A percentile compares a stretch with the other conserved stretches of the same genome.
Evolutionary conservation across 1,140 invertebrate genomes (phyloP).

Genomic region (Heliconius himera): DNA sequence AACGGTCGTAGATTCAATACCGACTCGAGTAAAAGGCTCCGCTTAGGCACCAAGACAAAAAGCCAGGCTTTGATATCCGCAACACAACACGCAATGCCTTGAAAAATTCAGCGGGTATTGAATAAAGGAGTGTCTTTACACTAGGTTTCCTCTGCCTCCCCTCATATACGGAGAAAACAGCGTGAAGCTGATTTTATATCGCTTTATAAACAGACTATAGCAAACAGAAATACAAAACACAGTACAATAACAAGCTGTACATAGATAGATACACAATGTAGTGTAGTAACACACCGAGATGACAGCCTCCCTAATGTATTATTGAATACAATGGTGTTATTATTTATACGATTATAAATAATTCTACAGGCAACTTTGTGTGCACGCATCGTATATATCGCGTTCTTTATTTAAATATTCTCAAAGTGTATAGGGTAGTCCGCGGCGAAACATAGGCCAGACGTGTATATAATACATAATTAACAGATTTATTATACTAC

Average conservation of each 20-base stretch:
- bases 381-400: slow-evolving; percentile 45
- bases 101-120: too few relatives aligned
- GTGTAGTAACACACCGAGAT: slow-evolving; percentile 31
- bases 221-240: neutral
- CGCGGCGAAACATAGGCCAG: slow-evolving; percentile 50
- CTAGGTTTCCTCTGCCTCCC: too few relatives aligned
- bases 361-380: slow-evolving; percentile 47
- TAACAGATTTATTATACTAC: slow-evolving; percentile 43
- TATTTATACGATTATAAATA: slow-evolving; percentile 54
- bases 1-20: too few relatives aligned
- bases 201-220: neutral
- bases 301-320: slow-evolving; percentile 44
- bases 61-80: too few relatives aligned
- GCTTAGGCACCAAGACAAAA: too few relatives aligned
- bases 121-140: too few relatives aligned
- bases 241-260: neutral
- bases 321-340: slow-evolving; percentile 42
- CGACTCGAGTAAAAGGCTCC: too few relatives aligned
- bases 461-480: slow-evolving; percentile 50
- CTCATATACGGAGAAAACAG: too few relatives aligned
- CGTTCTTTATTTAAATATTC: slow-evolving; percentile 60
- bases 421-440: slow-evolving; percentile 49
- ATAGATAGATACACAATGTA: slow-evolving; percentile 2
- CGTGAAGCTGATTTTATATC: neutral
- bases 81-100: too few relatives aligned